phyloP scores from a whole-genome alignment of 23 tunicate species.

The Pegea sp. region DNA sequence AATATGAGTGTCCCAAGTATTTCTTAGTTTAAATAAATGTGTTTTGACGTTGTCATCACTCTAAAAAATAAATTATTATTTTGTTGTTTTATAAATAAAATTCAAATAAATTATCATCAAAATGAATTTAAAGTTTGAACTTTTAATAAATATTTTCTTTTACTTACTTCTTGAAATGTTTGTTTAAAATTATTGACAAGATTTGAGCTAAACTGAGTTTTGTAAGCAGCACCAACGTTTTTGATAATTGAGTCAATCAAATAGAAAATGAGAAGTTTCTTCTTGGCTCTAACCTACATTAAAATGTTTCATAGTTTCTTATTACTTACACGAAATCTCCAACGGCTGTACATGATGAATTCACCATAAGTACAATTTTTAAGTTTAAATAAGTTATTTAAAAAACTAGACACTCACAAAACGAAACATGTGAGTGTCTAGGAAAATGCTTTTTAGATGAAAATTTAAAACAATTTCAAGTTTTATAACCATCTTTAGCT shows the following conservation, averaged over 20 bases:
- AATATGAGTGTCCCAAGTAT: slow-evolving; percentile 78
- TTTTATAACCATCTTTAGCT: too few species aligned
- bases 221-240: slow-evolving; percentile 88
- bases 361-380: too few species aligned
- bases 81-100: neutral
- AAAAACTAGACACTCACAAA: too few species aligned
- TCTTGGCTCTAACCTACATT: slow-evolving; percentile 32
- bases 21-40: slow-evolving; percentile 60
- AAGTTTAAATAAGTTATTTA: too few species aligned
- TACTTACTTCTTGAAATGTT: slow-evolving; percentile 51
- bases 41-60: slow-evolving; percentile 57
- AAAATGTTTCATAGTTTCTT: too few species aligned
- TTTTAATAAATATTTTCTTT: neutral
- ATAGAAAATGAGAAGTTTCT: slow-evolving; percentile 57
- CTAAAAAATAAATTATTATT: slow-evolving; percentile 12
- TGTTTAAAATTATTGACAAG: slow-evolving; percentile 29
- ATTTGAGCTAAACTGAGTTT: slow-evolving; percentile 51
- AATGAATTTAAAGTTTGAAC: neutral
- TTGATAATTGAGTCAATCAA: slow-evolving; percentile 85
- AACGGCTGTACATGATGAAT: too few species aligned
- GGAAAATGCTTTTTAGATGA: too few species aligned
- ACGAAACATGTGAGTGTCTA: too few species aligned
- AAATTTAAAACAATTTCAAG: too few species aligned
- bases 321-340: too few species aligned
- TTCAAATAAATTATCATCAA: neutral